Conservation (phyloP, 2,797 vertebrate genomes). For the Cottoperca gobio region DNA sequence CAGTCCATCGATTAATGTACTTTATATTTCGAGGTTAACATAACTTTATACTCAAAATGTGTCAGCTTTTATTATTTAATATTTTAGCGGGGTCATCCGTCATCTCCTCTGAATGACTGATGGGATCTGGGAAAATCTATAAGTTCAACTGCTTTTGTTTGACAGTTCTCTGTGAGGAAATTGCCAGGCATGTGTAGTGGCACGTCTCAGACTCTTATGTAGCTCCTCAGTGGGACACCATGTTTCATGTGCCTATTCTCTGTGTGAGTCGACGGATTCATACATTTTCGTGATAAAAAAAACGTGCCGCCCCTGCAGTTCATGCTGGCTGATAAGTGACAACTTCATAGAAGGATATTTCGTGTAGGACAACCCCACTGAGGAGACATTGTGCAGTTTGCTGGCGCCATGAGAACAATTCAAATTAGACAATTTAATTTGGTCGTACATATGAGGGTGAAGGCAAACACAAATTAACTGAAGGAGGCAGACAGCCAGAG, state of each 20-base stretch:
- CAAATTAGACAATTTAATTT: slow-evolving; percentile 78
- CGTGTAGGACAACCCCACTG: slow-evolving; percentile 52
- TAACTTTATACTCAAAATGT: slow-evolving; percentile 1
- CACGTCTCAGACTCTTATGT: slow-evolving; percentile 25
- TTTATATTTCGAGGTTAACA: slow-evolving; percentile 13
- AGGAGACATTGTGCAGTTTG: slow-evolving; percentile 54
- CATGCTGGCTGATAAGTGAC: slow-evolving; percentile 62
- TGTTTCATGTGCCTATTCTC: slow-evolving; percentile 41
- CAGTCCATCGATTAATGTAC: neutral
- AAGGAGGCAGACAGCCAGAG: slow-evolving; percentile 40
- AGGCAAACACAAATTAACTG: slow-evolving; percentile 49
- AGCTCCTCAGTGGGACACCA: slow-evolving; percentile 44
- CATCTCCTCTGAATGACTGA: slow-evolving; percentile 3
- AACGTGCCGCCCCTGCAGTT: slow-evolving; percentile 48
- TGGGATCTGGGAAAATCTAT: slow-evolving; percentile 19
- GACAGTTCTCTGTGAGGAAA: slow-evolving; percentile 29
- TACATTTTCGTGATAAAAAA: slow-evolving; percentile 58
- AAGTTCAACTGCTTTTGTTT: slow-evolving; percentile 36
- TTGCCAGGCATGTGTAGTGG: slow-evolving; percentile 40
- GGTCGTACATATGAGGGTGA: slow-evolving; percentile 53
- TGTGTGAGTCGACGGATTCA: slow-evolving; percentile 40
- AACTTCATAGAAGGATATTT: slow-evolving; percentile 74
- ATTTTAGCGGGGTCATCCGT: slow-evolving; percentile 20
- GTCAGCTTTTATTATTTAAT: slow-evolving; percentile 7
- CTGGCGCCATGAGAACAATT: slow-evolving; percentile 65